Conservation (phyloP, 2,113 vertebrate genomes). For the Nycticryphes semicollaris region DNA sequence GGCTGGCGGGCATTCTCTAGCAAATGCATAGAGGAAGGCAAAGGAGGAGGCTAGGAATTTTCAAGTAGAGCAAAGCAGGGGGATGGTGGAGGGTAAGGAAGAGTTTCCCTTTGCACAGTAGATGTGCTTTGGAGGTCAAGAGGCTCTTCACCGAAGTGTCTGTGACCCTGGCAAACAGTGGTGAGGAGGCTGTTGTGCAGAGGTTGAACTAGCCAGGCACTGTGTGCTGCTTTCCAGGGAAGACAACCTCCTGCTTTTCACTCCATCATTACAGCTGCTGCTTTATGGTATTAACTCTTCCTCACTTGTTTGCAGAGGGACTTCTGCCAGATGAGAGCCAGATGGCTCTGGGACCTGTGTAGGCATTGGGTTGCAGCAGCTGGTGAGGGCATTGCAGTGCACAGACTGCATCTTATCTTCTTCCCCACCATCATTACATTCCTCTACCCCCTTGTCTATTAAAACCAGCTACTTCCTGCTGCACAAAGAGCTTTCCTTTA, state of each 20-base stretch:
- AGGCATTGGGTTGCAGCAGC: neutral
- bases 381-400: neutral
- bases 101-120: neutral
- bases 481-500: neutral
- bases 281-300: neutral
- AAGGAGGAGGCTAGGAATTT: neutral
- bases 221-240: neutral
- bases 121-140: neutral
- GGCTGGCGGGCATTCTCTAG: neutral
- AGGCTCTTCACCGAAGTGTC: neutral
- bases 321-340: slow-evolving; percentile 14
- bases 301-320: neutral
- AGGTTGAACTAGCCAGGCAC: neutral
- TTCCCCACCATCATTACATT: neutral
- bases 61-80: neutral
- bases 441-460: neutral
- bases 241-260: neutral
- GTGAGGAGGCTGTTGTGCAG: neutral
- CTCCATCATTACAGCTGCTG: neutral
- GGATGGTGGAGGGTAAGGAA: neutral
- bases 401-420: neutral
- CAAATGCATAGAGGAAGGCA: neutral
- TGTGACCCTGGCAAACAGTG: neutral
- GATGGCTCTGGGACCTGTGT: neutral
- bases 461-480: neutral